A percentile compares a stretch with the other conserved stretches of the same genome.
Conservation (phyloP, 2,888 invertebrate species). For the Diabrotica balteata region DNA sequence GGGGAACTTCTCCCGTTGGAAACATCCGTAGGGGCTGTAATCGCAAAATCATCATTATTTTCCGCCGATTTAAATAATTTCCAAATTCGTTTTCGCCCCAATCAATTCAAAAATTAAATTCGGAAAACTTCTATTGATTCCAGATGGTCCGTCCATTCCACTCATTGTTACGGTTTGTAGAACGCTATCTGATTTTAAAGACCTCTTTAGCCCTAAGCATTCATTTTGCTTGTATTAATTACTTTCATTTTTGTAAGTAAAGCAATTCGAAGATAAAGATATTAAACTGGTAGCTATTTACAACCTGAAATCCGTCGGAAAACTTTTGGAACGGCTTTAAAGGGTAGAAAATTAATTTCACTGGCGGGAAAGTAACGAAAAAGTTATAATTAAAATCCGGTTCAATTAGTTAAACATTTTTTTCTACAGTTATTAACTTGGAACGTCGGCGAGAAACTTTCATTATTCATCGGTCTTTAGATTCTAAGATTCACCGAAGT, state of each 20-base stretch:
- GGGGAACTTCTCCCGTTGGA: too few species aligned
- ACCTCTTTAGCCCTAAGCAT: too few species aligned
- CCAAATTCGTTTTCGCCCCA: too few species aligned
- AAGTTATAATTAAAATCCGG: constrained; percentile 26
- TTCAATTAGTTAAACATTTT: constrained; percentile 20
- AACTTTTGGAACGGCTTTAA: constrained; percentile 11
- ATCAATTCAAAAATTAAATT: too few species aligned
- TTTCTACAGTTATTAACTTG: constrained; percentile 3
- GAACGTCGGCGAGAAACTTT: neutral
- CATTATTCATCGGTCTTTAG: neutral
- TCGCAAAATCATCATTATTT: too few species aligned
- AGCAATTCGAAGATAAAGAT: constrained; percentile 1
- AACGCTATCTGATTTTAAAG: too few species aligned
- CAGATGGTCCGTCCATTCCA: too few species aligned
- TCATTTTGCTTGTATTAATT: neutral
- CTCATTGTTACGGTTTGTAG: too few species aligned
- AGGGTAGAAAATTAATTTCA: constrained; percentile 25
- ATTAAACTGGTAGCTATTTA: constrained; percentile 17
- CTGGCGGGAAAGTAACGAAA: constrained; percentile 9
- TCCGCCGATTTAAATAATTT: too few species aligned
- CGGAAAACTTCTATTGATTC: too few species aligned
- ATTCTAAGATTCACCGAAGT: too few species aligned
- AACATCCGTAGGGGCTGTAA: too few species aligned
- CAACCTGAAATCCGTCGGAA: constrained; percentile 13
- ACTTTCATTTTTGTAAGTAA: constrained; percentile 2